A percentile compares a stretch with the other conserved stretches of the same genome.
These are phyloP conservation scores for Embidobia sp. DNA, from an alignment of 2,888 invertebrate species.

Conservation along the genomic window DNA sequence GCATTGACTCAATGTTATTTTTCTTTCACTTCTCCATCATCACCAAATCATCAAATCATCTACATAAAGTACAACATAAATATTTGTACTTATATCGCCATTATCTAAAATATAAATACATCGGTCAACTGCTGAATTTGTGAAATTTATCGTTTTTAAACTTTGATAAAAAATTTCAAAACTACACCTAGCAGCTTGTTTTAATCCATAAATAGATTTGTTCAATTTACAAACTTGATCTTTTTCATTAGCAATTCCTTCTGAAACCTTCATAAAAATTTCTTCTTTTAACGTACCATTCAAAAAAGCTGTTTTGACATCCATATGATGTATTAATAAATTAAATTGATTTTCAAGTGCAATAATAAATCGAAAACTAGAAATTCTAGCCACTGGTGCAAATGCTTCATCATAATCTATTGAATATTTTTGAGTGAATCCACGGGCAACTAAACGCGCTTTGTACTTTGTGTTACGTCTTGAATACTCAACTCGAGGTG, in stretches of 20 bases:
- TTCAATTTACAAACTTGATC: slow-evolving; percentile 55
- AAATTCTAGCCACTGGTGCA: too few relatives aligned
- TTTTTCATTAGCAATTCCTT: slow-evolving; percentile 21
- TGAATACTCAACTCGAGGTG: too few relatives aligned
- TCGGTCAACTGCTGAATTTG: slow-evolving; percentile 49
- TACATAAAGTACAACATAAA: slow-evolving; percentile 46
- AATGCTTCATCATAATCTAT: slow-evolving; percentile 23
- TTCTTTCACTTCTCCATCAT: neutral
- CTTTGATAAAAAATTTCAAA: slow-evolving; percentile 27
- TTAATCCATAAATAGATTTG: slow-evolving; percentile 52
- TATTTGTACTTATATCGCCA: slow-evolving; percentile 43
- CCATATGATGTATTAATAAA: slow-evolving; percentile 1
- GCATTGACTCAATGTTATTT: slow-evolving; percentile 18
- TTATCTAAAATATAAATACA: slow-evolving; percentile 47
- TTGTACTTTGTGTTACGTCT: slow-evolving; percentile 11
- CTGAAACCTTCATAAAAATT: slow-evolving; percentile 59
- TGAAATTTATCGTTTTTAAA: slow-evolving; percentile 42
- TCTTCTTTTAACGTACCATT: slow-evolving; percentile 53
- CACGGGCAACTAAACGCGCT: slow-evolving; percentile 40
- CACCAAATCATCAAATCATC: too few relatives aligned
- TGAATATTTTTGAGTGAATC: slow-evolving; percentile 41
- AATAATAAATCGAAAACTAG: slow-evolving; percentile 56
- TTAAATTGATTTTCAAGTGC: slow-evolving; percentile 55
- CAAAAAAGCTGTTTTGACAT: slow-evolving; percentile 42
- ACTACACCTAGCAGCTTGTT: slow-evolving; percentile 48